Base-by-base conservation (phyloP, 2,888 invertebrate species). In the Nomada ruficornis region DNA sequence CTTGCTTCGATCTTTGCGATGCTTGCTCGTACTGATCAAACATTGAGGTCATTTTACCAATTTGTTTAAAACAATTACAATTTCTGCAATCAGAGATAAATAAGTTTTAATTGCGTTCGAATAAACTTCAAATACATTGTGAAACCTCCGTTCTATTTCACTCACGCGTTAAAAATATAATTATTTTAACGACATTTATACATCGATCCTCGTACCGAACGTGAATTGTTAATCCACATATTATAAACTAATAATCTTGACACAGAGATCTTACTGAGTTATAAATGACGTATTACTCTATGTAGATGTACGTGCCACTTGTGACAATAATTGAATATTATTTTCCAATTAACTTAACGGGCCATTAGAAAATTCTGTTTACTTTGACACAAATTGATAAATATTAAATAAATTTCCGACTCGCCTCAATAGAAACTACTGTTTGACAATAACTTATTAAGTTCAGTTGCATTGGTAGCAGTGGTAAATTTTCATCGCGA, bases 1-100 rank as follows among this genome's bases (percentile, higher is more conserved):
- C 80, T 84, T 92, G 92, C 71, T 94, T 94, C 1, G 94, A 94
- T 85, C 94, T 94, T 89, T 96, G 96, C 20, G 96, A 96, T n/a
- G 96, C 96, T 93, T 96, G 96, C 93, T 97, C 97, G 93, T 96
- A 97, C 94, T 98, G 98, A 94, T 98, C 97, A 86, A 98, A 96
- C 93, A 98, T 96, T 29, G 97, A 97, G 90, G 97, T 97, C 97
- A 98, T 98, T 73, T 77, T 91, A 62, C 42, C 54, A 54, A 63
- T 63, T 71, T 57, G 47, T 54, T 65, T 55, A 42, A 52, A 50
- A 29, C 13, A 20, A 11, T 62, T 52, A 4, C 26, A 68, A 62
- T 18, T 2, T 15, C 59, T 60, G 23, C 18, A 44, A 59, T 29
- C 10, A 23, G 1, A 60, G 15, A 52, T 47, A 78, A 60, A 60